Evolutionary conservation across 2,113 vertebrate genomes (phyloP).

Genomic region (Cheilinus undulatus): DNA sequence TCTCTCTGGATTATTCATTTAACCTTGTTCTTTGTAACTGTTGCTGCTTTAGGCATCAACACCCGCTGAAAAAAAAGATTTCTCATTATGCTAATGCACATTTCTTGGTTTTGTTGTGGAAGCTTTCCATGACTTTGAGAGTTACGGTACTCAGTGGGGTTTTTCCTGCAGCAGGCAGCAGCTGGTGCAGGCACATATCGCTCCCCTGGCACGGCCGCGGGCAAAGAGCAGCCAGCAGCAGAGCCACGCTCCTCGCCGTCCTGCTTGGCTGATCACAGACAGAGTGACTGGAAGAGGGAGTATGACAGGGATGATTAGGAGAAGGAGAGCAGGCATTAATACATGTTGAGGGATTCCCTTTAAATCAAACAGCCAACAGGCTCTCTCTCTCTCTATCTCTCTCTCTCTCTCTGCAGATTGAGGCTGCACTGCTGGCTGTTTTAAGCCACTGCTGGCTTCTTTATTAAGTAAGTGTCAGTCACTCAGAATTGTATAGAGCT

Average conservation of each 20-base stretch:
- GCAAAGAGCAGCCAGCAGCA: conserved; percentile 47
- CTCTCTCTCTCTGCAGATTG: conserved; percentile 13
- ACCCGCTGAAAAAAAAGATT: neutral
- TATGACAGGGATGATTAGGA: conserved; percentile 29
- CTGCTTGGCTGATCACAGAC: conserved; percentile 25
- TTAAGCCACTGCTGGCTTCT: neutral
- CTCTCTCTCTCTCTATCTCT: too few species aligned
- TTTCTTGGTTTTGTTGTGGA: neutral
- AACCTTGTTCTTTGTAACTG: conserved; percentile 38
- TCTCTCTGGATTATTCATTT: conserved; percentile 56
- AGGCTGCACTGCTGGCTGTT: neutral
- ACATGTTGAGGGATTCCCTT: conserved; percentile 21
- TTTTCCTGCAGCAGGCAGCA: conserved; percentile 36
- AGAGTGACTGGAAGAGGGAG: conserved; percentile 14
- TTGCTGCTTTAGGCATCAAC: conserved; percentile 21
- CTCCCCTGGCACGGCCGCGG: conserved; percentile 45
- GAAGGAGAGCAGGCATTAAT: conserved; percentile 1
- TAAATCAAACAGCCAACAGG: conserved; percentile 1
- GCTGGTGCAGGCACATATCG: conserved; percentile 38
- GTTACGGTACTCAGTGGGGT: neutral
- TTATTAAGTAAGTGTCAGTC: neutral
- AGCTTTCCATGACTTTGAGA: conserved; percentile 13
- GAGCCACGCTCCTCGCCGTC: conserved; percentile 4
- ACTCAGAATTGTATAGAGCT: too few species aligned
- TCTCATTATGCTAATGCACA: neutral